Evolutionary conservation across 2,888 invertebrate genomes (phyloP).

Genomic region (Monoplex corrugatus): DNA sequence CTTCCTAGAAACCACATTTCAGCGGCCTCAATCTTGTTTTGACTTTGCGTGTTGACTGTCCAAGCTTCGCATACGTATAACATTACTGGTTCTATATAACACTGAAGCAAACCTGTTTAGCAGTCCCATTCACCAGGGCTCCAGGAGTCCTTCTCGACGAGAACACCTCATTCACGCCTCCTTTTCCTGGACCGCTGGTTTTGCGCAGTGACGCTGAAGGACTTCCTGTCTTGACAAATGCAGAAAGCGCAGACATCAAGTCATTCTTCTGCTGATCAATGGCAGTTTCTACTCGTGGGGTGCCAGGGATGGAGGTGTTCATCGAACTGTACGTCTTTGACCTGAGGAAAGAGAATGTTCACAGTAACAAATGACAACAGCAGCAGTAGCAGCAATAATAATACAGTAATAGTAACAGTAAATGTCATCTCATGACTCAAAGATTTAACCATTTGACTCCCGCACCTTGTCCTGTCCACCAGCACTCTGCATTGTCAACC

Average conservation of each 20-base stretch:
- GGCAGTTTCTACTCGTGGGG: background rate
- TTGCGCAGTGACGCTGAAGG: conserved; percentile 44
- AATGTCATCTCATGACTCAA: too few relatives aligned
- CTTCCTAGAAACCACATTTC: too few relatives aligned
- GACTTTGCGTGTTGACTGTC: too few relatives aligned
- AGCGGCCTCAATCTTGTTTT: too few relatives aligned
- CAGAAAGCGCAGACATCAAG: conserved; percentile 42
- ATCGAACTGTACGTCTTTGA: conserved; percentile 1
- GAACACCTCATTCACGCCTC: conserved; percentile 50
- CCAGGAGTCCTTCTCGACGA: conserved; percentile 37
- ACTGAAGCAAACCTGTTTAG: conserved; percentile 24
- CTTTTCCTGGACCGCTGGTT: conserved; percentile 43
- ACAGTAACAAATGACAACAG: background rate
- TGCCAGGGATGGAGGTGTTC: conserved; percentile 6
- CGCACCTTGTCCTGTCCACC: too few relatives aligned
- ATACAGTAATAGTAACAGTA: too few relatives aligned
- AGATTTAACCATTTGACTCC: too few relatives aligned
- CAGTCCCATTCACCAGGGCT: background rate
- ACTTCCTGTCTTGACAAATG: conserved; percentile 26
- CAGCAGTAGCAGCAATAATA: too few relatives aligned
- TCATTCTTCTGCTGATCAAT: conserved; percentile 38
- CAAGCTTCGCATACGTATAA: too few relatives aligned
- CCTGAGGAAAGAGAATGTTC: too few relatives aligned
- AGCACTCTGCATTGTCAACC: too few relatives aligned
- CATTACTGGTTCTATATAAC: too few relatives aligned